Conservation (phyloP, 2,888 invertebrate genomes). For the Rhogogaster chlorosoma region DNA sequence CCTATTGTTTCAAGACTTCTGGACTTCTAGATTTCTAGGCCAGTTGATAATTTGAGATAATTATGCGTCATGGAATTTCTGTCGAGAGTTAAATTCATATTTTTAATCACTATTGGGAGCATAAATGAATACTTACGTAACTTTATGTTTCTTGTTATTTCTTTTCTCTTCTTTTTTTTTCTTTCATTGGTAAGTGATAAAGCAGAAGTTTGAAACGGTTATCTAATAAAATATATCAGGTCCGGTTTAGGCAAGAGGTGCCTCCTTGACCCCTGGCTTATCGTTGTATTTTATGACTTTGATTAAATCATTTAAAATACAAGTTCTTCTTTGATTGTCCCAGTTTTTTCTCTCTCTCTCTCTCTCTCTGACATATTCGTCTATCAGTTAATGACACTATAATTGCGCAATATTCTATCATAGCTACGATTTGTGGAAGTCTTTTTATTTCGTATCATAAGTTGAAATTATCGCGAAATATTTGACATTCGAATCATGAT, state of each 20-base stretch:
- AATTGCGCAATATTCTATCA: background rate
- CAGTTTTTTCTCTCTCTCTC: too few relatives aligned
- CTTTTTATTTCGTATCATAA: background rate
- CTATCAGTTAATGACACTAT: background rate
- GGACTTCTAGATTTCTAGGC: background rate
- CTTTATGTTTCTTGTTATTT: background rate
- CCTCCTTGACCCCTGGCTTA: constrained; percentile 45
- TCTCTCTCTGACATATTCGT: background rate
- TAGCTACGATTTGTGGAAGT: background rate
- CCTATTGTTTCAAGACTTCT: constrained; percentile 20
- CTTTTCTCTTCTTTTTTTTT: background rate
- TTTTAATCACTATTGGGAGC: background rate
- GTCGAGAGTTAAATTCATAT: background rate
- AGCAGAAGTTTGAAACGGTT: background rate
- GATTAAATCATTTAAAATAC: constrained; percentile 37
- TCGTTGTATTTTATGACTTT: constrained; percentile 11
- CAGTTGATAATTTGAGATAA: constrained; percentile 26
- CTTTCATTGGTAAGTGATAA: background rate
- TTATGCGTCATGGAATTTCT: background rate
- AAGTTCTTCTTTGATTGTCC: constrained; percentile 23
- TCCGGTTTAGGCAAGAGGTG: constrained; percentile 33
- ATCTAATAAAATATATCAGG: background rate
- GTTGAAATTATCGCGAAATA: background rate
- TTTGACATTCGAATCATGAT: background rate
- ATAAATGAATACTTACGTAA: background rate